phyloP scores from a whole-genome alignment of 1,140 invertebrate species.

The Calephelis virginiensis region DNA sequence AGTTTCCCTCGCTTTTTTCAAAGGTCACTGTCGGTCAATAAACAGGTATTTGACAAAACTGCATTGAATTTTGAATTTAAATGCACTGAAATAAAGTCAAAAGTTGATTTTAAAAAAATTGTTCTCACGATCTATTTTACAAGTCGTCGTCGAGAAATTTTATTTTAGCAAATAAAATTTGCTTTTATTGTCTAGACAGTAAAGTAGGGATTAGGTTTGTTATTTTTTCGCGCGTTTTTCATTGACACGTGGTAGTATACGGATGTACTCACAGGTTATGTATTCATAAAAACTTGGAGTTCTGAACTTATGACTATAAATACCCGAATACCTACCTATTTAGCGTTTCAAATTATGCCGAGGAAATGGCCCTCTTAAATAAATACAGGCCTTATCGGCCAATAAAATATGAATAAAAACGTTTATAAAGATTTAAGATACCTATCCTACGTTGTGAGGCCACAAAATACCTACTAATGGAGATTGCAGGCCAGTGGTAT shows the following conservation, averaged over 20 bases:
- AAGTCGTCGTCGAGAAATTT: slow-evolving; percentile 29
- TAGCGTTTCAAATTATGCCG: too few relatives aligned
- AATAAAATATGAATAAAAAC: too few relatives aligned
- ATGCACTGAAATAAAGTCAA: slow-evolving; percentile 13
- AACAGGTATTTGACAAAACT: slow-evolving; percentile 9
- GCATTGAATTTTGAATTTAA: slow-evolving; percentile 7
- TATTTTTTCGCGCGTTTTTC: slow-evolving; percentile 42
- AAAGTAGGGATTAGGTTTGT: slow-evolving; percentile 23
- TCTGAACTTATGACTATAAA: slow-evolving; percentile 3
- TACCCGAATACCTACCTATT: background rate
- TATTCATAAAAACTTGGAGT: background rate
- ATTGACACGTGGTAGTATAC: slow-evolving; percentile 28
- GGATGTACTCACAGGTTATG: slow-evolving; percentile 21
- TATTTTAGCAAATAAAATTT: slow-evolving; percentile 20
- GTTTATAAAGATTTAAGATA: too few relatives aligned
- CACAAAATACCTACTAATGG: too few relatives aligned
- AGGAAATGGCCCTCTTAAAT: too few relatives aligned
- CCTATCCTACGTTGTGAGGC: too few relatives aligned
- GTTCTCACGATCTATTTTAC: slow-evolving; percentile 51
- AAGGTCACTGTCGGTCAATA: slow-evolving; percentile 39
- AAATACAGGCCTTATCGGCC: too few relatives aligned
- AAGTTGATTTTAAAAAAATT: slow-evolving; percentile 26
- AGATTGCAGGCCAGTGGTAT: too few relatives aligned
- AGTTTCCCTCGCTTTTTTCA: slow-evolving; percentile 40
- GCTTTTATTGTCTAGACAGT: slow-evolving; percentile 16